A percentile compares a stretch with the other conserved stretches of the same genome.
Evolutionary conservation across 2,797 vertebrate species (phyloP).

Genomic region (Lindbergichthys nudifrons): DNA sequence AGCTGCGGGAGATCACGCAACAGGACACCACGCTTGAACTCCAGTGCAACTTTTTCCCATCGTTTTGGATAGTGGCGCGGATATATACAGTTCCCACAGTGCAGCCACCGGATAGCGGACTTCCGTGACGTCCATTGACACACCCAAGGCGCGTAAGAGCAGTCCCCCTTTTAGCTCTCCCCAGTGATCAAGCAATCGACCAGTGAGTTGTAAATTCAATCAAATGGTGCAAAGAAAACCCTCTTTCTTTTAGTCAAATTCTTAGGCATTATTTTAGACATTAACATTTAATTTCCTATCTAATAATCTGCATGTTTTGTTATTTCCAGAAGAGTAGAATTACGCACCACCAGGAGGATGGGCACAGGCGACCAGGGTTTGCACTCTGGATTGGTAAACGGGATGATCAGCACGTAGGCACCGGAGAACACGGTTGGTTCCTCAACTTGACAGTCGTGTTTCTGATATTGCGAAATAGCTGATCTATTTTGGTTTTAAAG

Average conservation of each 20-base stretch:
- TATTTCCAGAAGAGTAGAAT: not conserved
- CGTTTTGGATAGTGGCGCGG: conserved; percentile 55
- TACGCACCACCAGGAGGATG: not conserved
- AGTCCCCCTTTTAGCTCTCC: conserved; percentile 12
- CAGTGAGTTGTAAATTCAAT: conserved; percentile 7
- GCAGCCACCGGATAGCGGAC: conserved; percentile 70
- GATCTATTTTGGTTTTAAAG: not conserved
- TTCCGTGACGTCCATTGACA: conserved; percentile 78
- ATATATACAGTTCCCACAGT: conserved; percentile 86
- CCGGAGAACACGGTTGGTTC: not conserved
- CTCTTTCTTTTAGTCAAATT: no score
- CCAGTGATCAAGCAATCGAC: not conserved
- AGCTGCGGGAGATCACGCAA: conserved; percentile 72
- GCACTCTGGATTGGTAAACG: conserved; percentile 15
- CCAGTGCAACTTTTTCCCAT: conserved; percentile 78
- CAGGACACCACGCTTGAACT: conserved; percentile 70
- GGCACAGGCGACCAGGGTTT: not conserved
- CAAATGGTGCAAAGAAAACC: not conserved
- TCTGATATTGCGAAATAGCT: conserved; percentile 9
- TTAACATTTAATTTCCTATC: rapidly evolving
- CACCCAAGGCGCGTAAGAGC: conserved; percentile 68
- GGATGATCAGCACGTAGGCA: conserved; percentile 69
- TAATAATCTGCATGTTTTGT: not conserved
- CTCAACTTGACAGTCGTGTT: not conserved
- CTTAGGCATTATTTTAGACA: not conserved